phyloP scores from a whole-genome alignment of 2,888 invertebrate genomes.

The Gastrophysa polygoni region DNA sequence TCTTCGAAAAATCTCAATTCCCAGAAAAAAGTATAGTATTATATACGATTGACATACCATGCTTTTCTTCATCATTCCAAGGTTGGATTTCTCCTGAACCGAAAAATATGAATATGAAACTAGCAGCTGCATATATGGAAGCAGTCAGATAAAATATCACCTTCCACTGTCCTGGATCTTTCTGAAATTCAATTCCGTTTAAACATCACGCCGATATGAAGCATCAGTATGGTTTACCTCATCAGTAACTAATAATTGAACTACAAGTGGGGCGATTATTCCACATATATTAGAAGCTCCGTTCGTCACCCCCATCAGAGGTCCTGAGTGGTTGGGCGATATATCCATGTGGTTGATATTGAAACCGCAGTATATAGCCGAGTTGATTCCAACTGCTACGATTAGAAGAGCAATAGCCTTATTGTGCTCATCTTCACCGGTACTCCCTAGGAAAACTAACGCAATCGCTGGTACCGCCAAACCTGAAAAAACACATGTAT shows the following conservation, averaged over 20 bases:
- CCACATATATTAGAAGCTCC: conserved; percentile 79
- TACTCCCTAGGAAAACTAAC: conserved; percentile 65
- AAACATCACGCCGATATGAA: neutral
- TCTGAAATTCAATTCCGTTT: conserved; percentile 57
- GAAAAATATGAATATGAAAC: conserved; percentile 26
- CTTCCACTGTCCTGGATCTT: conserved; percentile 71
- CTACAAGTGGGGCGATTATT: conserved; percentile 77
- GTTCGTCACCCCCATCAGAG: conserved; percentile 85
- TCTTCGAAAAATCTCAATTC: too few species aligned
- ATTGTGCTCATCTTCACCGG: conserved; percentile 58
- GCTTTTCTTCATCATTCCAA: conserved; percentile 29
- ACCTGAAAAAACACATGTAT: conserved; percentile 50
- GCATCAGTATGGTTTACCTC: conserved; percentile 71
- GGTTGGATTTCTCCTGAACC: conserved; percentile 33
- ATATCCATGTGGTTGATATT: conserved; percentile 83
- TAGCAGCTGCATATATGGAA: conserved; percentile 22
- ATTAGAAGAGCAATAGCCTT: conserved; percentile 68
- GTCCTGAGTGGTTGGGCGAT: conserved; percentile 83
- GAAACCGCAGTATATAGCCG: conserved; percentile 76
- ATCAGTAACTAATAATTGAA: conserved; percentile 71
- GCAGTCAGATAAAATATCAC: conserved; percentile 71
- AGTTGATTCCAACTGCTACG: conserved; percentile 76
- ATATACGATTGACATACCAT: too few species aligned
- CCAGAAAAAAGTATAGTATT: too few species aligned
- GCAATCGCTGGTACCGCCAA: conserved; percentile 67